Evolutionary conservation across 2,113 vertebrate species (phyloP).

Genomic region (Epinephelus lanceolatus): DNA sequence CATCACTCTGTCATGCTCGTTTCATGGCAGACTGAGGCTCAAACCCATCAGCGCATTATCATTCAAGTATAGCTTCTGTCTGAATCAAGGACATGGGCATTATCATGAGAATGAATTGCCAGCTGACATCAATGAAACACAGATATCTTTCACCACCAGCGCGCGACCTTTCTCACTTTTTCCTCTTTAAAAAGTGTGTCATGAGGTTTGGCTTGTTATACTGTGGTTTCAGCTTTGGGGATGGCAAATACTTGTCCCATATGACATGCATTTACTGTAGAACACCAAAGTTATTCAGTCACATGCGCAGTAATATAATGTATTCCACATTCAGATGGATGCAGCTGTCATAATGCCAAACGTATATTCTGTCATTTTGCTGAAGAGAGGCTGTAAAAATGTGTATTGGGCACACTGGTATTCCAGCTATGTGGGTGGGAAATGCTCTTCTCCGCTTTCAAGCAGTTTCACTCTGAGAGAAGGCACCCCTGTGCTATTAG

Average conservation of each 20-base stretch:
- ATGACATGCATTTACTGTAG: not conserved
- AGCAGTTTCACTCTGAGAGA: constrained; percentile 59
- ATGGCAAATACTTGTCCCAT: not conserved
- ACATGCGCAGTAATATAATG: not conserved
- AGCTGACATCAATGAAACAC: constrained; percentile 64
- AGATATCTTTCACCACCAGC: constrained; percentile 53
- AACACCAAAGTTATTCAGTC: constrained; percentile 1
- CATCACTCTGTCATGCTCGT: constrained; percentile 67
- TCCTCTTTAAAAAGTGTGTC: not conserved
- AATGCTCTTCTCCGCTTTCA: constrained; percentile 61
- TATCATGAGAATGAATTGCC: constrained; percentile 71
- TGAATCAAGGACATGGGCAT: constrained; percentile 75
- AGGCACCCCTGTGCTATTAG: constrained; percentile 64
- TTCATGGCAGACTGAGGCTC: constrained; percentile 71
- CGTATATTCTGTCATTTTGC: constrained; percentile 21
- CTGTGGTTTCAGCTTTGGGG: not conserved
- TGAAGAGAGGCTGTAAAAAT: constrained; percentile 33
- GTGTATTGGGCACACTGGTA: constrained; percentile 33
- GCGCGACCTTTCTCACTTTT: constrained; percentile 25
- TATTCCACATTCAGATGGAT: not conserved
- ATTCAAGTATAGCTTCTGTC: constrained; percentile 73
- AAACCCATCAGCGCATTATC: constrained; percentile 73
- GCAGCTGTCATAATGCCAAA: constrained; percentile 12
- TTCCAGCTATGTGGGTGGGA: constrained; percentile 74
- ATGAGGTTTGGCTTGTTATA: constrained; percentile 19